Evolutionary conservation across 2,888 invertebrate species (phyloP).

Genomic region (Brassicogethes aeneus): DNA sequence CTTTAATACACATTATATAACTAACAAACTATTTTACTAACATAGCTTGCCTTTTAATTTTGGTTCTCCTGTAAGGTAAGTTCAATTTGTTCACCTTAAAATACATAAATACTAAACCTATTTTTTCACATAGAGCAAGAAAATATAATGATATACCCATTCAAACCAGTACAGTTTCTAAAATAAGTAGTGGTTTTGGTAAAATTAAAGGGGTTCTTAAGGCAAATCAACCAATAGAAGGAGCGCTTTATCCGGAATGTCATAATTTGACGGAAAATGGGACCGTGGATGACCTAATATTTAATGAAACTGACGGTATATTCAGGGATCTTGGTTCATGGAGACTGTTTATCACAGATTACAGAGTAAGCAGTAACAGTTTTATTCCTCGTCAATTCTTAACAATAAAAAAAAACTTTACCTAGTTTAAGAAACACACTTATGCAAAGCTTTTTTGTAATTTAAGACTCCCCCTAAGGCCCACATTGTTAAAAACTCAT

Average conservation of each 20-base stretch:
- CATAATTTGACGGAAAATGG: conserved; percentile 31
- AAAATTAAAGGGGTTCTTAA: conserved; percentile 55
- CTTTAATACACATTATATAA: background rate
- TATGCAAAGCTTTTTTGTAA: too few relatives aligned
- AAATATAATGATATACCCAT: conserved; percentile 27
- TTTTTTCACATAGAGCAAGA: conserved; percentile 22
- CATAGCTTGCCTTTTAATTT: conserved; percentile 8
- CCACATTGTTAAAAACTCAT: too few relatives aligned
- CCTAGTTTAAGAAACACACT: too few relatives aligned
- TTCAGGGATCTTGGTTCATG: conserved; percentile 56
- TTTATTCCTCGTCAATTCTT: too few relatives aligned
- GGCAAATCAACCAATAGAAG: conserved; percentile 45
- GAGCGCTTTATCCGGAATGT: conserved; percentile 34
- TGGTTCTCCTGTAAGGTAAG: conserved; percentile 31
- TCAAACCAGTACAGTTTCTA: conserved; percentile 37
- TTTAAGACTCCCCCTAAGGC: too few relatives aligned
- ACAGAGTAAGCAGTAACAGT: too few relatives aligned
- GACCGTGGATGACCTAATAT: conserved; percentile 33
- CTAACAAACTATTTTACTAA: background rate
- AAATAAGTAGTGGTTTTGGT: conserved; percentile 49
- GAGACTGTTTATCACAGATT: conserved; percentile 53
- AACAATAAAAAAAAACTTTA: too few relatives aligned
- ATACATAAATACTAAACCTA: conserved; percentile 3
- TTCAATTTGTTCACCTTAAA: background rate
- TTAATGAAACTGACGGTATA: conserved; percentile 41